Percentiles rank a stretch among this genome's conserved stretches.
Conservation (phyloP, 2,113 vertebrate genomes). For the Amia ocellicauda region DNA sequence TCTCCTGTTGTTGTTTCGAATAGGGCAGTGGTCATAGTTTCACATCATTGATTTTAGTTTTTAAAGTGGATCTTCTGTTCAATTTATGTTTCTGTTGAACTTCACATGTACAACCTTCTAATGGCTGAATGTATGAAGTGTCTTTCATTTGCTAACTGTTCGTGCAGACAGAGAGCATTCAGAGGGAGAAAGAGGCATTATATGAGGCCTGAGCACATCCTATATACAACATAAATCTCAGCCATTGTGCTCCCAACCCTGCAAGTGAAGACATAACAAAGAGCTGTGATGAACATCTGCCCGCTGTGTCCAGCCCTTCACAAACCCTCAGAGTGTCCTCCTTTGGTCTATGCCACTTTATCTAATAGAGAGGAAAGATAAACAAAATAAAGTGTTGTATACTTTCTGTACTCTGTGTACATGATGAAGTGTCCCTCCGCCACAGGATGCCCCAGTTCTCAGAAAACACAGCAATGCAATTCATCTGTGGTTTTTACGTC, state of each 20-base stretch:
- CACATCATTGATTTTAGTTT: no score
- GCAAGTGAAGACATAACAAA: not conserved
- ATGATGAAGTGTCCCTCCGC: not conserved
- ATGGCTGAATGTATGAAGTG: no score
- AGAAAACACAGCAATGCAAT: not conserved
- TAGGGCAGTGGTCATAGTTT: no score
- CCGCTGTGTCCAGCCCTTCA: not conserved
- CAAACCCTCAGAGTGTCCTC: not conserved
- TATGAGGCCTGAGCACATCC: not conserved
- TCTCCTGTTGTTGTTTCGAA: no score
- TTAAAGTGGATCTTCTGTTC: no score
- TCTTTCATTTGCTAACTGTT: no score
- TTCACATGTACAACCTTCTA: no score
- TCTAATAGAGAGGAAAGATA: not conserved
- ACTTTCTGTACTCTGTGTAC: not conserved
- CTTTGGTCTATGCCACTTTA: not conserved
- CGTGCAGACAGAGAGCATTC: no score
- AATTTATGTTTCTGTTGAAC: no score
- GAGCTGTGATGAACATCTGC: not conserved
- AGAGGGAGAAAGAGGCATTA: no score
- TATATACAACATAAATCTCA: not conserved
- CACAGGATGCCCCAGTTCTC: slow-evolving; percentile 10
- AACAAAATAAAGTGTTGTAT: not conserved
- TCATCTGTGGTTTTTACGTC: not conserved
- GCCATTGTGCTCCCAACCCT: not conserved